Evolutionary conservation across 2,797 vertebrate genomes (phyloP).

Genomic region (Nannoperca australis): DNA sequence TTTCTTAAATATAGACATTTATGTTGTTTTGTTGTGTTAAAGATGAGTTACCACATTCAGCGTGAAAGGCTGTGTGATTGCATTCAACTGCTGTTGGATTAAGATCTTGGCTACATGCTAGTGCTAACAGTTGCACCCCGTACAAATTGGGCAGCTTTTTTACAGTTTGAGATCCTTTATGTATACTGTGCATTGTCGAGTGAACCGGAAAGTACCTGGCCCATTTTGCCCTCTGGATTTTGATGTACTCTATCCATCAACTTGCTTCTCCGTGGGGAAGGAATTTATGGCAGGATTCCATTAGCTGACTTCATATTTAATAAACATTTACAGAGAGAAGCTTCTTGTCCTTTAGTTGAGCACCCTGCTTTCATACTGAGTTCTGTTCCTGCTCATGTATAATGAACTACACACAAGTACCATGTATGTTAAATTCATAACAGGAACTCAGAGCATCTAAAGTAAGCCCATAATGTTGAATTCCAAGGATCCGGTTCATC

Average conservation of each 20-base stretch:
- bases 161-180: not conserved
- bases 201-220: conserved; percentile 34
- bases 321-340: conserved; percentile 1
- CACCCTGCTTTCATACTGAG: not conserved
- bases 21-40: not conserved
- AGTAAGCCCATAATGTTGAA: not conserved
- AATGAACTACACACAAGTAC: not conserved
- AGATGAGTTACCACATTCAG: too few relatives aligned
- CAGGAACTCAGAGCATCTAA: not conserved
- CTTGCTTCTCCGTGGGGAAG: conserved; percentile 6
- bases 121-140: not conserved
- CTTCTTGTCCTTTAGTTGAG: not conserved
- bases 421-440: not conserved
- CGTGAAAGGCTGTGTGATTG: too few relatives aligned
- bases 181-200: not conserved
- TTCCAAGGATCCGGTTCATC: not conserved
- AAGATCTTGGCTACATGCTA: not conserved
- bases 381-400: not conserved
- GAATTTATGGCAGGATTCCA: conserved; percentile 14
- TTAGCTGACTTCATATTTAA: conserved; percentile 19
- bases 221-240: conserved; percentile 5
- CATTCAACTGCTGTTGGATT: not conserved
- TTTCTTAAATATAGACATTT: too few relatives aligned
- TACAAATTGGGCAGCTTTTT: not conserved
- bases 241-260: conserved; percentile 27